phyloP scores from a whole-genome alignment of 2,797 vertebrate genomes.

The Oreortyx pictus region DNA sequence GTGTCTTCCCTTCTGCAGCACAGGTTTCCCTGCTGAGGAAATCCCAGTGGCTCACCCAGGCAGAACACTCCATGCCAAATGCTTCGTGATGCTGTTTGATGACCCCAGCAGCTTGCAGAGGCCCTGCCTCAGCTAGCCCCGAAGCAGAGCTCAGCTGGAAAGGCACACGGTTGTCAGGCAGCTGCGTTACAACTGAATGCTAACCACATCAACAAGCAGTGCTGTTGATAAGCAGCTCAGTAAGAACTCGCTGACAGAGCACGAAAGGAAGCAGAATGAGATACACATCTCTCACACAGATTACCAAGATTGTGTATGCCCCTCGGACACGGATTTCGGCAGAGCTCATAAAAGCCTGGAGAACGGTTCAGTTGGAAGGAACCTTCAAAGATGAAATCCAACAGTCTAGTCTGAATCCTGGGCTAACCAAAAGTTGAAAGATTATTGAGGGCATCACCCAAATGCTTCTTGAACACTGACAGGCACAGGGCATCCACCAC shows the following conservation, averaged over 20 bases:
- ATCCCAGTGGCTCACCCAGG: background rate
- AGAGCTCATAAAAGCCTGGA: background rate
- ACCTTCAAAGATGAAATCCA: background rate
- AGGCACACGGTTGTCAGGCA: background rate
- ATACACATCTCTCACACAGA: rapidly evolving
- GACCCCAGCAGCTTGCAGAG: background rate
- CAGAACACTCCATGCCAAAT: background rate
- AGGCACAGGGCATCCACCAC: too few relatives aligned
- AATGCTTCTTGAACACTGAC: background rate
- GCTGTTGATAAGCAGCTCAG: background rate
- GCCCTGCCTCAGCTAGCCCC: background rate
- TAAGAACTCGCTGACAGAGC: background rate
- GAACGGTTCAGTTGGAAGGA: background rate
- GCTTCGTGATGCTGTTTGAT: rapidly evolving
- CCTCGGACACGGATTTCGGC: background rate
- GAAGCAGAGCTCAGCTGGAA: background rate
- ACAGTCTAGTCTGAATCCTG: background rate
- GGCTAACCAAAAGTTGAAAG: background rate
- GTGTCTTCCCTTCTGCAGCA: background rate
- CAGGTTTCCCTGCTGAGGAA: background rate
- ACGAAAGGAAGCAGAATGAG: background rate
- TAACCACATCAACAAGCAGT: background rate
- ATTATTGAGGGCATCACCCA: background rate
- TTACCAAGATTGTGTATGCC: rapidly evolving
- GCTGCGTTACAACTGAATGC: background rate